A percentile compares a stretch with the other conserved stretches of the same genome.
Evolutionary conservation across 2,888 invertebrate genomes (phyloP).

Genomic region (Ormyrus pomaceus): DNA sequence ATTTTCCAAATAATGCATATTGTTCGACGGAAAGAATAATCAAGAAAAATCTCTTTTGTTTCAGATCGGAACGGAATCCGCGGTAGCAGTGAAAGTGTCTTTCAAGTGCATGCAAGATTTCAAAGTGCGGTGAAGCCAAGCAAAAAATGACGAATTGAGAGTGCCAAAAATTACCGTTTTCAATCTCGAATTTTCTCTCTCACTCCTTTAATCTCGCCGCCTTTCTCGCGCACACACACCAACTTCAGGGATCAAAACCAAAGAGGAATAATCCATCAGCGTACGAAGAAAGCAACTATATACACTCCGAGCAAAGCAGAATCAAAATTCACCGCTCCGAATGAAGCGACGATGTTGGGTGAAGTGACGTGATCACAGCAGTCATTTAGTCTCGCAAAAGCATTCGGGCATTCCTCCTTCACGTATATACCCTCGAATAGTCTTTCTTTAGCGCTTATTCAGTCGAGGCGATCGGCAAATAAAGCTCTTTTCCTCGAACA

Average conservation of each 20-base stretch:
- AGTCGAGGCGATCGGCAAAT: not conserved
- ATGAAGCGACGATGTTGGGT: constrained; percentile 67
- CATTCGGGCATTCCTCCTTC: not conserved
- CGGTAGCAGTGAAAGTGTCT: constrained; percentile 43
- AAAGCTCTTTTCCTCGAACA: constrained; percentile 22
- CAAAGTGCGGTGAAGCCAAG: constrained; percentile 46
- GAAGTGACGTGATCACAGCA: constrained; percentile 66
- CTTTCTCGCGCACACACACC: not conserved
- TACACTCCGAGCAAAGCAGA: not conserved
- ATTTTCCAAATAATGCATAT: too few species aligned
- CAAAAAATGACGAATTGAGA: constrained; percentile 48
- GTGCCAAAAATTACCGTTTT: constrained; percentile 1
- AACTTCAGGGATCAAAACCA: constrained; percentile 28
- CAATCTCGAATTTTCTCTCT: not conserved
- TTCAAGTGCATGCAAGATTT: constrained; percentile 31
- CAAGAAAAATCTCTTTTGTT: constrained; percentile 34
- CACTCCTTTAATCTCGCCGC: not conserved
- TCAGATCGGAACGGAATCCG: constrained; percentile 33
- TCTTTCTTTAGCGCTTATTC: not conserved
- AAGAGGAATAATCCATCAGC: constrained; percentile 3
- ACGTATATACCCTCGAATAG: not conserved
- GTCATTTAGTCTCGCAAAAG: constrained; percentile 30
- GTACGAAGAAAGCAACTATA: not conserved
- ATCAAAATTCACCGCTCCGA: constrained; percentile 20
- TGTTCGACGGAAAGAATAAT: not conserved